A percentile compares a stretch with the other conserved stretches of the same genome.
Evolutionary conservation across 2,888 invertebrate species (phyloP).

Genomic region (Diogma glabrata): DNA sequence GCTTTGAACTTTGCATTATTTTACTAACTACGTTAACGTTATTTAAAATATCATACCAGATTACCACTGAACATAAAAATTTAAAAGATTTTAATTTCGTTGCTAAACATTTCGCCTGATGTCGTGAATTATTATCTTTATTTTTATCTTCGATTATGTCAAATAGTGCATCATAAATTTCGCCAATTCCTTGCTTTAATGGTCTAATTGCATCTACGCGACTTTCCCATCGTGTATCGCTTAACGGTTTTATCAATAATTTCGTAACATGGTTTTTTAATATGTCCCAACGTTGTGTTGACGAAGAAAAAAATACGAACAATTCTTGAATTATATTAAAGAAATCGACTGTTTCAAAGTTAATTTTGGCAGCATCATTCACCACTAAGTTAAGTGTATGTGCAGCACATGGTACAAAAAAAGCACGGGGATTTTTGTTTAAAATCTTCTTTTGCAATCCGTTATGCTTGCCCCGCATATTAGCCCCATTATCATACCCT

Average conservation of each 20-base stretch:
- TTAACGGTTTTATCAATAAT: slow-evolving; percentile 12
- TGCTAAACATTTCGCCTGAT: slow-evolving; percentile 10
- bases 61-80: not conserved
- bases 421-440: slow-evolving; percentile 20
- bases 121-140: slow-evolving; percentile 2
- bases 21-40: slow-evolving; percentile 4
- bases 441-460: slow-evolving; percentile 23
- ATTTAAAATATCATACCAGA: slow-evolving; percentile 8
- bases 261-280: slow-evolving; percentile 10
- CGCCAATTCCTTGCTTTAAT: not conserved
- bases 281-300: slow-evolving; percentile 19
- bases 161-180: not conserved
- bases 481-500: slow-evolving; percentile 24
- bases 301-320: slow-evolving; percentile 21
- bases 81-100: slow-evolving; percentile 10
- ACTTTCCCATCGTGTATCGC: slow-evolving; percentile 12
- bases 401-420: slow-evolving; percentile 16
- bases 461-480: slow-evolving; percentile 23
- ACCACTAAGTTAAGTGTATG: slow-evolving; percentile 14
- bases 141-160: slow-evolving; percentile 4
- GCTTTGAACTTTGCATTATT: not conserved
- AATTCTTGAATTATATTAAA: not conserved
- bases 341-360: slow-evolving; percentile 16
- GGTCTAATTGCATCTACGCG: too few species aligned
- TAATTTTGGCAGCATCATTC: slow-evolving; percentile 14